These are phyloP conservation scores for Rhombomys opimus DNA, from an alignment of 2,113 vertebrate genomes.

Conservation along the genomic window DNA sequence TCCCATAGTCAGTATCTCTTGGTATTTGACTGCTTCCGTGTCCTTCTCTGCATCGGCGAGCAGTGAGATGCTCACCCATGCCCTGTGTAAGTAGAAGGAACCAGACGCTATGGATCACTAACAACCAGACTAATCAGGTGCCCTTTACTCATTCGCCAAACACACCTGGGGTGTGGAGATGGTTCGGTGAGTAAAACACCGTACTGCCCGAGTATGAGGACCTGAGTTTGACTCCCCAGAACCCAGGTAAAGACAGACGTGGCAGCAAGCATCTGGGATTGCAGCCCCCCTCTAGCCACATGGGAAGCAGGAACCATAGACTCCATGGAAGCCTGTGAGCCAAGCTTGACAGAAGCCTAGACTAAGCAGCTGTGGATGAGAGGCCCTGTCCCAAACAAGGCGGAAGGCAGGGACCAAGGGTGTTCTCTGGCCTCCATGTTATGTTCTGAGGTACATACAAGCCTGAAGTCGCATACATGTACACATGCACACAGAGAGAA, in stretches of 20 bases:
- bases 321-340: neutral
- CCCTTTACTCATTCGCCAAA: constrained; percentile 35
- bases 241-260: neutral
- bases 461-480: too few relatives aligned
- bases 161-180: neutral
- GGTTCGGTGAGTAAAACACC: neutral
- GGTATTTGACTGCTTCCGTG: neutral
- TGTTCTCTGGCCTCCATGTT: neutral
- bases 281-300: neutral
- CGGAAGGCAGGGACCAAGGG: neutral
- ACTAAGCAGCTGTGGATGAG: neutral
- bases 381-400: neutral
- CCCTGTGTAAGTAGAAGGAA: neutral
- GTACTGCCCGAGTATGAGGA: neutral
- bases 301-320: too few relatives aligned
- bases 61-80: too few relatives aligned
- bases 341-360: neutral
- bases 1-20: neutral
- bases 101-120: too few relatives aligned
- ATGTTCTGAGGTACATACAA: neutral
- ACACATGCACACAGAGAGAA: neutral
- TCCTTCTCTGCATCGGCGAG: neutral
- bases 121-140: neutral
- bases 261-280: too few relatives aligned
- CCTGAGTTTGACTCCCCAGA: neutral